Conservation (phyloP, 2,888 invertebrate species). For the Strigamia maritima region DNA sequence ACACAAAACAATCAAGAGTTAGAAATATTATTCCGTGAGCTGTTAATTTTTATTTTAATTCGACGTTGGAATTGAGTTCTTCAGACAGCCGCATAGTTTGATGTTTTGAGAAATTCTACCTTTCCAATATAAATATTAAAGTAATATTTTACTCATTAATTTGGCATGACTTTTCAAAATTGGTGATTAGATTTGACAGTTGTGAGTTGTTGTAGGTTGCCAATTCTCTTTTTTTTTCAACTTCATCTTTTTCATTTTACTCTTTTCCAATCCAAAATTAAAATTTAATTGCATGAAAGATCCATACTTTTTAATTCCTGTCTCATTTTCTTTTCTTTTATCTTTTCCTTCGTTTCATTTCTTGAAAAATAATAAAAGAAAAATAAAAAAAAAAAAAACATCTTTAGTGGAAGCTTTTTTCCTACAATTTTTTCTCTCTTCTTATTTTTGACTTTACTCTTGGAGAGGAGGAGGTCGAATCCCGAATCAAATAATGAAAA, state of each 20-base stretch:
- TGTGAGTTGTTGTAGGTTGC: not conserved
- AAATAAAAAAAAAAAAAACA: too few relatives aligned
- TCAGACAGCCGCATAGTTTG: too few relatives aligned
- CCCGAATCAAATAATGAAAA: not conserved
- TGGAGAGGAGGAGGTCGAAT: not conserved
- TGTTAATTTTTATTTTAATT: too few relatives aligned
- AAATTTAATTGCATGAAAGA: not conserved
- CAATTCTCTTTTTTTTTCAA: not conserved
- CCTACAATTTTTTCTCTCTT: not conserved
- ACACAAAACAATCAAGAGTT: too few relatives aligned
- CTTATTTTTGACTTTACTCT: not conserved
- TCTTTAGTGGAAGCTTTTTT: not conserved
- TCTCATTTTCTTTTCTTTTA: not conserved
- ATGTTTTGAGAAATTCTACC: too few relatives aligned
- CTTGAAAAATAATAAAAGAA: too few relatives aligned
- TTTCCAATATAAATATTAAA: not conserved
- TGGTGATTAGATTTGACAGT: not conserved
- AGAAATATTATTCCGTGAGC: too few relatives aligned
- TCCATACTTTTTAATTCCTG: not conserved
- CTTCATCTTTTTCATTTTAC: not conserved
- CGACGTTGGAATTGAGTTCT: too few relatives aligned
- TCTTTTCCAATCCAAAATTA: not conserved
- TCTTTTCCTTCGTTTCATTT: not conserved
- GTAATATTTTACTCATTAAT: not conserved
- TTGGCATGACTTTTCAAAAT: not conserved